A percentile compares a stretch with the other conserved stretches of the same genome.
Conservation (phyloP, 92 coral and sea anemone genomes). For the Ricordea florida region DNA sequence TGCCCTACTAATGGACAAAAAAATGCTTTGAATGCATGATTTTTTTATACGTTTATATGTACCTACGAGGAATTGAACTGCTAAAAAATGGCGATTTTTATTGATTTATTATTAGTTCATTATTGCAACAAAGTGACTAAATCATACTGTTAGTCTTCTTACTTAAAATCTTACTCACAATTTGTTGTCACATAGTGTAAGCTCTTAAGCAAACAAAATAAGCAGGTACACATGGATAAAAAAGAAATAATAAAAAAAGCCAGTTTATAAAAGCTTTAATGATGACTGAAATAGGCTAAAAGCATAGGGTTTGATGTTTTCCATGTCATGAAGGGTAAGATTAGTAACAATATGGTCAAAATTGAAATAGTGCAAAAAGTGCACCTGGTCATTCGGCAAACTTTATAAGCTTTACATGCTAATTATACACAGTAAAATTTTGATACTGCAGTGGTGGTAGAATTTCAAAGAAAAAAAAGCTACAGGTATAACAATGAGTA, state of each 20-base stretch:
- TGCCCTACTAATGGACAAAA: conserved; percentile 10
- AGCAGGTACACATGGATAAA: conserved; percentile 7
- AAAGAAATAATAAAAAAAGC: conserved; percentile 1
- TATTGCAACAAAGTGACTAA: background rate
- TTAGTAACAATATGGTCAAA: conserved; percentile 12
- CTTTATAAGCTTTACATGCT: conserved; percentile 19
- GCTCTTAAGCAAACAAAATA: conserved; percentile 1
- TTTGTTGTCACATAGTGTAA: conserved; percentile 14
- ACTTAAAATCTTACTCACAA: conserved; percentile 21
- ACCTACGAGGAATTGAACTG: conserved; percentile 1
- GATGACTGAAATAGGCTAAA: conserved; percentile 20
- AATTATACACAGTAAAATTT: conserved; percentile 8
- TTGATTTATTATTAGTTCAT: background rate
- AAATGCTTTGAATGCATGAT: background rate
- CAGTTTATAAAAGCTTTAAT: conserved; percentile 4
- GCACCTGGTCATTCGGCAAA: conserved; percentile 24
- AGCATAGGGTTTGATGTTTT: conserved; percentile 10
- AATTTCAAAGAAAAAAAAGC: conserved; percentile 13
- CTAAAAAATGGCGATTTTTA: background rate
- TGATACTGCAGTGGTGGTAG: conserved; percentile 17
- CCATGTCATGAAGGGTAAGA: conserved; percentile 19
- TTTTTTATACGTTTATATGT: background rate
- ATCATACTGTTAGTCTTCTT: conserved; percentile 12
- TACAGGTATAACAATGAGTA: conserved; percentile 8
- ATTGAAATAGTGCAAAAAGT: conserved; percentile 13